Evolutionary conservation across 2,888 invertebrate genomes (phyloP), one percentile per base, ranked within the genome.

Genomic region (Thyatira batis): DNA sequence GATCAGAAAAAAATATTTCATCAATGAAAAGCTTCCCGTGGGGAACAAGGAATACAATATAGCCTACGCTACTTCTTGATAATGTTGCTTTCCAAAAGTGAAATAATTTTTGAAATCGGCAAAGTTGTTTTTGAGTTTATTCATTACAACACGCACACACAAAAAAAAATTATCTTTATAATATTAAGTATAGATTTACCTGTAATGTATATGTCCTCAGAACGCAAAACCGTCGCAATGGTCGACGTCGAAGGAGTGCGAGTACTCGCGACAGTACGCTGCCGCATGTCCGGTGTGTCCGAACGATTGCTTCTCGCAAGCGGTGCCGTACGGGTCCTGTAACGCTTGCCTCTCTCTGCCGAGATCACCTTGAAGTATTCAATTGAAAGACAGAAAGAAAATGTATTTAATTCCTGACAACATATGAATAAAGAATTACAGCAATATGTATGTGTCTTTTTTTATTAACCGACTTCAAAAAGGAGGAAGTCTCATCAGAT

Each of bases 251-350:
- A 11, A 66, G 0, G 23, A 59, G 0, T 88, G 89, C 60, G 51
- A 50, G n/a, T 61, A 68, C 53, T 51, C 84, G 0, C 80, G 75
- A 0, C 67, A 73, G 50, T 87, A 63, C 62, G 84, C 82, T 0
- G 69, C 63, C 0, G 55, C 69, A 1, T 89, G 89, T 33, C 84
- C 89, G 0, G 60, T 83, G 3, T 89, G 89, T 49, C 89, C 89
- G 0, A n/a, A 9, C 0, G 74, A 76, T 5, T 89, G 89, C 62
- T 86, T 80, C 65, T 67, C 72, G 0, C n/a, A 70, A 0, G 65
- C 66, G 3, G 66, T 88, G 0, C 89, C 89, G 0, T 45, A 27
- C 8, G 86, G 86, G 0, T 77, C 87, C 8, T 89, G 89, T 56
- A 86, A 85, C 55, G 85, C 88, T 1, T 89, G 89, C 52, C 54